Conservation (phyloP, 2,888 invertebrate genomes). For the Siphonodentalium dalli region DNA sequence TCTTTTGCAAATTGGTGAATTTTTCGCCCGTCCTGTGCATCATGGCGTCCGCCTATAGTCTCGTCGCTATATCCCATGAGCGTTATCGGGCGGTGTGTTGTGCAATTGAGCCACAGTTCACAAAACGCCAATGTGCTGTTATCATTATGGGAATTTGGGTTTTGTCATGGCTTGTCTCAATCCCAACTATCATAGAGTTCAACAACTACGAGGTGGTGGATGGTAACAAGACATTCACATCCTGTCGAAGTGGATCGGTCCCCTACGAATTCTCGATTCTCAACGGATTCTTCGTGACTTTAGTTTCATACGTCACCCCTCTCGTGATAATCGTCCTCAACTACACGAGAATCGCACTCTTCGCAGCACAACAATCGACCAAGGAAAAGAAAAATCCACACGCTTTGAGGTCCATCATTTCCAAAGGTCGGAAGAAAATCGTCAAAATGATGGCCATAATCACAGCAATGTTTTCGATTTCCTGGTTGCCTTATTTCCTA, state of each 20-base stretch:
- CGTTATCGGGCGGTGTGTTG: constrained; percentile 32
- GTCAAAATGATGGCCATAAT: constrained; percentile 41
- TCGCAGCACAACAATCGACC: no score
- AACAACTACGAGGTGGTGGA: constrained; percentile 3
- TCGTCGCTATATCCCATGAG: constrained; percentile 41
- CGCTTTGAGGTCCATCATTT: background rate
- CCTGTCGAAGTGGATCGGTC: constrained; percentile 14
- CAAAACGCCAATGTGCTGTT: constrained; percentile 10
- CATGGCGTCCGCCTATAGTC: constrained; percentile 35
- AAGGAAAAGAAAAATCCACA: no score
- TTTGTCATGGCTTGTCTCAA: constrained; percentile 19
- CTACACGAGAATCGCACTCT: constrained; percentile 22
- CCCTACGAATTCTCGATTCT: constrained; percentile 10
- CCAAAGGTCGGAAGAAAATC: constrained; percentile 30
- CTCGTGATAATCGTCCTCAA: constrained; percentile 27
- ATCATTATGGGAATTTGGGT: constrained; percentile 29
- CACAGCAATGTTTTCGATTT: constrained; percentile 43
- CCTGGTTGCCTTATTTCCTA: no score
- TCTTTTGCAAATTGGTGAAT: constrained; percentile 34
- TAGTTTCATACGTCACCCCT: constrained; percentile 37
- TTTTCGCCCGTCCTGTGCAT: constrained; percentile 40
- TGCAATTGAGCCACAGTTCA: constrained; percentile 20
- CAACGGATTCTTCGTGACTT: constrained; percentile 34
- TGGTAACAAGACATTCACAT: background rate
- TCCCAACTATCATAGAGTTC: constrained; percentile 32